Evolutionary conservation across 2,888 invertebrate species (phyloP).

Genomic region (Agriopis leucophaearia): DNA sequence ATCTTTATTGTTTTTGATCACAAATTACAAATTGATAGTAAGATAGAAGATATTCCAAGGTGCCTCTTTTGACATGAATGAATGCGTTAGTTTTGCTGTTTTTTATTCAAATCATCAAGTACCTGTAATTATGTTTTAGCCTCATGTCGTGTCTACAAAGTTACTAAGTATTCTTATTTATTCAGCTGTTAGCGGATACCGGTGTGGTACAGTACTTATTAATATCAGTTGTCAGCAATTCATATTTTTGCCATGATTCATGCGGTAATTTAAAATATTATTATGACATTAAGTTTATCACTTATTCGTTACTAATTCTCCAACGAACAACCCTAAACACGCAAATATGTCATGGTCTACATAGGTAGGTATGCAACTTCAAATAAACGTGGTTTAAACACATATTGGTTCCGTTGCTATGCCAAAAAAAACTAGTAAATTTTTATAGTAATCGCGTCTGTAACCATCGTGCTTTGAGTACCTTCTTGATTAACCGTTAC

Average conservation of each 20-base stretch:
- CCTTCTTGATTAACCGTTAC: not conserved
- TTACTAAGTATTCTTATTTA: constrained; percentile 8
- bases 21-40: not conserved
- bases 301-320: not conserved
- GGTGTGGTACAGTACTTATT: constrained; percentile 11
- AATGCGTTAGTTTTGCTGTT: not conserved
- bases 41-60: not conserved
- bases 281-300: not conserved
- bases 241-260: constrained; percentile 5
- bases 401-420: not conserved
- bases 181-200: constrained; percentile 21
- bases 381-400: not conserved
- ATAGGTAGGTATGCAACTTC: not conserved
- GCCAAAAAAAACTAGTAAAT: not conserved
- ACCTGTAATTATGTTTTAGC: not conserved
- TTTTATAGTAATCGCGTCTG: too few species aligned
- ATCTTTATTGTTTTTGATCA: too few species aligned
- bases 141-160: not conserved
- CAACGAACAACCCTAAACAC: not conserved
- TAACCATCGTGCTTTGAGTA: not conserved
- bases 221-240: constrained; percentile 4
- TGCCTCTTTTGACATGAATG: not conserved
- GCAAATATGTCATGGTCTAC: not conserved
- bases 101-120: not conserved
- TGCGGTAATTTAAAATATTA: constrained; percentile 2